Base-by-base conservation (phyloP, 2,113 vertebrate species). In the Gallinago undulata region DNA sequence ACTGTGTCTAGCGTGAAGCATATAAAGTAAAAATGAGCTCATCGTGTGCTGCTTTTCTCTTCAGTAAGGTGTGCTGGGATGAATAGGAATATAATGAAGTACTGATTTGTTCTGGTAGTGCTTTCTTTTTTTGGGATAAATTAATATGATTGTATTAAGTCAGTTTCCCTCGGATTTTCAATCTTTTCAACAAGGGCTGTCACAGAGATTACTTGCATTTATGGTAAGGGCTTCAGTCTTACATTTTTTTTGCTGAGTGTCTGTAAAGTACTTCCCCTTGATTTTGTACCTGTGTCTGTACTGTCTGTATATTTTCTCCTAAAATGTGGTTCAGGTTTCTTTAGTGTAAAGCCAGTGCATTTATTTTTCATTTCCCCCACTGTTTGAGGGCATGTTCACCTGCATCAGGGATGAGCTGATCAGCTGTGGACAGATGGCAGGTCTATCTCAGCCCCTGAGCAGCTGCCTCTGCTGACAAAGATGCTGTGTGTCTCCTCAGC, bases 391-490 rank as follows among this genome's bases (percentile, higher is more conserved):
- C 50, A 85, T 85, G 72, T 85, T 98, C 70, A 80, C 45, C 75
- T 0, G 0, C 45, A 89, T 95, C 72, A 64, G 55, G 78, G 59
- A 50, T 64, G 84, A 96, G 63, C 24, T 45, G 75, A 97, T 97
- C 91, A 90, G 72, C 87, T 51, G 41, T 68, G 93, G 91, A 95
- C 94, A 97, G 96, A 97, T 95, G 96, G 96, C 80, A 95, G 55
- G 70, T 92, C 88, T 75, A 67, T 82, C 43, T 94, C 84, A 88
- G 73, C 60, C 80, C 68, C 86, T 41, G 39, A 97, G 89, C 89
- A 97, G 80, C 90, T 90, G 87, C 45, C 90, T 92, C 47, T 80
- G 66, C 88, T 96, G 84, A 97, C 93, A 94, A 91, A 93, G 76
- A 75, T 55, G 66, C 82, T 95, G 72, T 43, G n/a, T 75, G 77